Conservation (phyloP, 2,797 vertebrate species). For the Artibeus jamaicensis region DNA sequence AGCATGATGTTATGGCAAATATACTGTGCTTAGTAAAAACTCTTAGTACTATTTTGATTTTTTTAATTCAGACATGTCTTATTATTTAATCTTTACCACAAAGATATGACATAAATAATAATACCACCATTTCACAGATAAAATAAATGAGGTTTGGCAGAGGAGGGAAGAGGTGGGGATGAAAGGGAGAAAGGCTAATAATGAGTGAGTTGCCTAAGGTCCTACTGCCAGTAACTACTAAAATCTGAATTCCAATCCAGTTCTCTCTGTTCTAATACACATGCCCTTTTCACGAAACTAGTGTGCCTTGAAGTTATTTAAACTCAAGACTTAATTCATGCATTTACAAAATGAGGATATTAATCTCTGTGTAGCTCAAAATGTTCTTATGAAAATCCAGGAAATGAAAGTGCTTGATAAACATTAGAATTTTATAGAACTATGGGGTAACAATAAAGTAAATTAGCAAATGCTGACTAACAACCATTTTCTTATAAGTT, state of each 20-base stretch:
- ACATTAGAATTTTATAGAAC: slow-evolving; percentile 41
- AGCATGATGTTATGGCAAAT: neutral
- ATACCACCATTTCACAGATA: neutral
- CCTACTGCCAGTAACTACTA: neutral
- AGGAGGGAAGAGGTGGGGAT: neutral
- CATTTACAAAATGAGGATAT: slow-evolving; percentile 63
- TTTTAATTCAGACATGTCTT: neutral
- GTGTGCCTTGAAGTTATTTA: slow-evolving; percentile 46
- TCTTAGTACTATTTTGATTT: neutral
- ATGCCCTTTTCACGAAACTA: neutral
- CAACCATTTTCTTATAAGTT: neutral
- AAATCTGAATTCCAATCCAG: neutral
- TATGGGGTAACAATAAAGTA: slow-evolving; percentile 29
- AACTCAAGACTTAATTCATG: slow-evolving; percentile 52
- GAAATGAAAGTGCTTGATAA: slow-evolving; percentile 47
- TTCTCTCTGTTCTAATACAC: neutral
- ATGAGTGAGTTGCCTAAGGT: neutral
- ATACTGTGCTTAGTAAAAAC: neutral
- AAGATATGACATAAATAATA: neutral
- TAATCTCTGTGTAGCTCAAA: slow-evolving; percentile 26
- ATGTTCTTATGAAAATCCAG: slow-evolving; percentile 46
- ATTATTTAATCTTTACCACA: neutral
- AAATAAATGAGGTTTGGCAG: neutral
- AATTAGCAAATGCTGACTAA: slow-evolving; percentile 29
- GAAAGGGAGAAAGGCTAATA: neutral